These are phyloP conservation scores for Drosophila birchii DNA, from an alignment of 2,888 invertebrate species.

Conservation along the genomic window DNA sequence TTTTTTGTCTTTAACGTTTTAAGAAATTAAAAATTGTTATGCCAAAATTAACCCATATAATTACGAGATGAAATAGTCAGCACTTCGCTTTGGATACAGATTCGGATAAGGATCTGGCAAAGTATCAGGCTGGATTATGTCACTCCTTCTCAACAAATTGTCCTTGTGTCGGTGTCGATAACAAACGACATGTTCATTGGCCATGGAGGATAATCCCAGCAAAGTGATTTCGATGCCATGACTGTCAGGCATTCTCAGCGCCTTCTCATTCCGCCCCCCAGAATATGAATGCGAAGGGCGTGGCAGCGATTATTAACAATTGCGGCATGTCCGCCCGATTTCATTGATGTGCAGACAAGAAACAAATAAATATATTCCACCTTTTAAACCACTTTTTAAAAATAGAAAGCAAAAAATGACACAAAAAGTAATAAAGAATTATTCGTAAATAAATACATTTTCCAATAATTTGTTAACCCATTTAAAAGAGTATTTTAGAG, in stretches of 20 bases:
- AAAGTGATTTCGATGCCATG: conserved; percentile 74
- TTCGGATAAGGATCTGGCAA: conserved; percentile 2
- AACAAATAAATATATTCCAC: too few species aligned
- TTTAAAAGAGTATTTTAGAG: too few species aligned
- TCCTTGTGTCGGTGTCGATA: conserved; percentile 44
- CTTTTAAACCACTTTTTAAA: not conserved
- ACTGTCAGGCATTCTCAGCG: conserved; percentile 38
- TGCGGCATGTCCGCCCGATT: conserved; percentile 51
- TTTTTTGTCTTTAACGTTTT: too few species aligned
- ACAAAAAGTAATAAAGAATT: not conserved
- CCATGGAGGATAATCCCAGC: conserved; percentile 55
- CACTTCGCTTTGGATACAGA: not conserved
- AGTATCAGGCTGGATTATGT: conserved; percentile 53
- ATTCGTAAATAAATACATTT: not conserved
- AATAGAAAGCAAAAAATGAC: not conserved
- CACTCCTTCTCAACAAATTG: conserved; percentile 17
- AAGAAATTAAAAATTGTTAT: too few species aligned
- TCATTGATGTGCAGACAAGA: conserved; percentile 28
- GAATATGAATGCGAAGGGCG: conserved; percentile 50
- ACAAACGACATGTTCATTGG: conserved; percentile 72
- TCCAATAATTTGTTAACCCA: too few species aligned
- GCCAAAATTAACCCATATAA: too few species aligned
- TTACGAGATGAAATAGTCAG: not conserved
- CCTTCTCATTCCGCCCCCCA: conserved; percentile 44
- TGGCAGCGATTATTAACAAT: conserved; percentile 68